Base-by-base conservation (phyloP, 2,888 invertebrate species). In the Dinocampus coccinellae region DNA sequence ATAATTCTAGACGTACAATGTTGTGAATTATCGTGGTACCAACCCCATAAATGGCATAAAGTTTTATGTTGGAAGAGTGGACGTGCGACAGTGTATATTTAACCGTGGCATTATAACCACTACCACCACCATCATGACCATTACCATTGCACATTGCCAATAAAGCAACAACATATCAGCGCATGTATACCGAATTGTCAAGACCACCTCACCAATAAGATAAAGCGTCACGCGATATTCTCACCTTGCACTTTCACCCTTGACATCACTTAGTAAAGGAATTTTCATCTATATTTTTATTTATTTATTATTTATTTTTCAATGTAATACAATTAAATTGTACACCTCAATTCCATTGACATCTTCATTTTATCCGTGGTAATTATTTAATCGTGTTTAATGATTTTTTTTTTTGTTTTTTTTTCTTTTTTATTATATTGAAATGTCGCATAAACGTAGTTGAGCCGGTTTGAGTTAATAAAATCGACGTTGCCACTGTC, bases 11-110 rank as follows among this genome's bases (percentile, higher is more conserved):
- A 79, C 81, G 81, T 83, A 85, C 85, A 84, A 83, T 83, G 84
- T 84, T 83, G 84, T 84, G 85, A 86, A 84, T 85, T 84, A 85
- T 83, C 78, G 78, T 81, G 83, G 80, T 82, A 79, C 80, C 77
- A 78, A 80, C 71, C 77, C 84, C 81, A 84, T 85, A 85, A 85
- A 86, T 80, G 85, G 81, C 77, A 75, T 74, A 80, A 16, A 3
- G 82, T 84, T 86, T 86, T 84, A 85, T 84, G 85, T 81, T 81
- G 81, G 80, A 80, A 80, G 70, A 73, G 73, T 7, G 1, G 47
- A 16, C 16, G 16, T 7, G 47, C 16, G 47, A 47, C 47, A 47
- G 1, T 42, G 4, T 47, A 13, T n/a, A 39, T n/a, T n/a, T n/a
- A 39, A 39, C 39, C n/a, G 39, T n/a, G n/a, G 11, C 39, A 39